These are phyloP conservation scores for Bombus impatiens DNA, from an alignment of 1,140 invertebrate species.

Conservation along the genomic window DNA sequence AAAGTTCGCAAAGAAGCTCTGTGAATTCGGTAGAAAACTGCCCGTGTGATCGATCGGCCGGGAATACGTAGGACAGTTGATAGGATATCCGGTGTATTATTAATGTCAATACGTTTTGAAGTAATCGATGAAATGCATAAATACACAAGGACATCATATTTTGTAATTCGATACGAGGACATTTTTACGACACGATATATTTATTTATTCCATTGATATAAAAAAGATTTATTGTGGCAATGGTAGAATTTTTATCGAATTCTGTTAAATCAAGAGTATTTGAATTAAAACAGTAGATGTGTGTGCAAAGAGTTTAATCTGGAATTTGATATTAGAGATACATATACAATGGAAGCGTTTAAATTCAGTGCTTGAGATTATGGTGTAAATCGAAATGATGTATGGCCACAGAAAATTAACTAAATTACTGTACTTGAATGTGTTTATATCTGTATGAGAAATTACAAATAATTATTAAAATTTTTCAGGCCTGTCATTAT, in stretches of 20 bases:
- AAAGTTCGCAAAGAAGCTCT: background rate
- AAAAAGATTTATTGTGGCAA: background rate
- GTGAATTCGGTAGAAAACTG: constrained; percentile 9
- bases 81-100: background rate
- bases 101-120: background rate
- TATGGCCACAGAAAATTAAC: too few species aligned
- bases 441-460: too few species aligned
- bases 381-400: too few species aligned
- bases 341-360: too few species aligned
- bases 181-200: background rate
- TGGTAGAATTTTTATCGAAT: background rate
- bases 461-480: too few species aligned
- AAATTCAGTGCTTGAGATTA: too few species aligned
- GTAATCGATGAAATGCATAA: background rate
- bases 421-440: too few species aligned
- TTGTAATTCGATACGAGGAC: background rate
- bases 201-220: background rate
- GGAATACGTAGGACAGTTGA: background rate
- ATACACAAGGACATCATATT: background rate
- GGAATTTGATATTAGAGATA: too few species aligned
- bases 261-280: background rate
- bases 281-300: background rate
- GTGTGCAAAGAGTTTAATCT: background rate
- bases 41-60: background rate
- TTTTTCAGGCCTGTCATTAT: too few species aligned